phyloP scores from a whole-genome alignment of 2,888 invertebrate genomes.

The Tenthredo notha region DNA sequence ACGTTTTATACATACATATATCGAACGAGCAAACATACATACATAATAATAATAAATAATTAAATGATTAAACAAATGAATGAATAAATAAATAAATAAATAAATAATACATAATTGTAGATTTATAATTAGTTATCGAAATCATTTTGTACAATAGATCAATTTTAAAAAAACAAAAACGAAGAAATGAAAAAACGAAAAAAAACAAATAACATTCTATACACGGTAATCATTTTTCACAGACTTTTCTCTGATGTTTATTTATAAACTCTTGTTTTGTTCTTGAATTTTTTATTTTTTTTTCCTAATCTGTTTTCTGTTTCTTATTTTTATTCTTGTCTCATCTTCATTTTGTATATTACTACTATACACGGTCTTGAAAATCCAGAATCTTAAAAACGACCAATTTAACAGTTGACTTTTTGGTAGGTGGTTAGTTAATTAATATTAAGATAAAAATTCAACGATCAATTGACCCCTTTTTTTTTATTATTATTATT shows the following conservation, averaged over 20 bases:
- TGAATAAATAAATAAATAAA: background rate
- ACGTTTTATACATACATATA: conserved; percentile 53
- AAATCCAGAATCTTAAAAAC: conserved; percentile 47
- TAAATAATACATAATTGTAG: conserved; percentile 6
- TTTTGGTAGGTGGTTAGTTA: conserved; percentile 41
- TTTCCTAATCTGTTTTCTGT: background rate
- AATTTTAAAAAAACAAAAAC: background rate
- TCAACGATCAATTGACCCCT: conserved; percentile 35
- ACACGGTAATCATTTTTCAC: conserved; percentile 5
- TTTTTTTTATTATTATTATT: background rate
- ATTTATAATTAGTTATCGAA: conserved; percentile 23
- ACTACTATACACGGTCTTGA: conserved; percentile 19
- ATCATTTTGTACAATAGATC: conserved; percentile 46
- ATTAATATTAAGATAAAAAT: conserved; percentile 46
- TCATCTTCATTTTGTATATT: conserved; percentile 47
- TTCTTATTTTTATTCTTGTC: conserved; percentile 1
- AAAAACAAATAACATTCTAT: conserved; percentile 11
- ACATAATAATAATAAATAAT: background rate
- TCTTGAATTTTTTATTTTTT: background rate
- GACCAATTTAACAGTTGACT: conserved; percentile 57
- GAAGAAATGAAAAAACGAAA: no score
- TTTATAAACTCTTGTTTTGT: background rate
- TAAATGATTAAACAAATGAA: background rate
- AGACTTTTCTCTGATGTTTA: background rate
- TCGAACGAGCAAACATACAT: conserved; percentile 61